A percentile compares a stretch with the other conserved stretches of the same genome.
phyloP scores from a whole-genome alignment of 2,888 invertebrate genomes.

The Schizaphis graminum region DNA sequence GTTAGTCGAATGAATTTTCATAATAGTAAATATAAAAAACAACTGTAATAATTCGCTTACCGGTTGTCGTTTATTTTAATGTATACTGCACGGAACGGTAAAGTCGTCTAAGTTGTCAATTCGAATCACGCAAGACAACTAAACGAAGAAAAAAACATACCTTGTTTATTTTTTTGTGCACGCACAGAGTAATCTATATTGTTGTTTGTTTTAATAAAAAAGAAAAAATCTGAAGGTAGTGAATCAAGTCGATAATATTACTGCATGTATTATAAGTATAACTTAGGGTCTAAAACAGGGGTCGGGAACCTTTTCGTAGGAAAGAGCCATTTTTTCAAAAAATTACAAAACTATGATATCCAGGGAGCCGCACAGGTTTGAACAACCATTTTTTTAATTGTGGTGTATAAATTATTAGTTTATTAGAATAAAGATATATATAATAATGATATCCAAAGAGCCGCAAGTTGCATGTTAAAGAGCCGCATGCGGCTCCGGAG shows the following conservation, averaged over 20 bases:
- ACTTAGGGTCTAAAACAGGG: background rate
- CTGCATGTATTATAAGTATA: background rate
- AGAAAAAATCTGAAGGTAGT: background rate
- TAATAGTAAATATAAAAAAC: background rate
- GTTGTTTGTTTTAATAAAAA: conserved; percentile 34
- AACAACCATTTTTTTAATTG: no score
- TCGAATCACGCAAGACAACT: conserved; percentile 51
- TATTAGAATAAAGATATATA: no score
- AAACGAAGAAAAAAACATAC: background rate
- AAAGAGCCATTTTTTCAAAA: no score
- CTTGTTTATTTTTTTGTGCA: conserved; percentile 46
- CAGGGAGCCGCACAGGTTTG: no score
- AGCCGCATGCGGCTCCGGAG: no score
- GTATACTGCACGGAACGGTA: conserved; percentile 17
- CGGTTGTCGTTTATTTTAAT: conserved; percentile 15
- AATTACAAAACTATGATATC: no score
- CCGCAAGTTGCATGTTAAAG: no score
- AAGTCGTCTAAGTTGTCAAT: conserved; percentile 51
- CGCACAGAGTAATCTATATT: conserved; percentile 29
- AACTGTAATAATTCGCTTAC: conserved; percentile 22
- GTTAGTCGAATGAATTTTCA: background rate
- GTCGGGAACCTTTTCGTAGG: no score
- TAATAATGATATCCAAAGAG: no score
- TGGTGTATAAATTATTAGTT: no score
- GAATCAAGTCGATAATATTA: background rate